Base-by-base conservation (phyloP, 53 echinoderm and acorn worm genomes). In the Crossaster papposus region DNA sequence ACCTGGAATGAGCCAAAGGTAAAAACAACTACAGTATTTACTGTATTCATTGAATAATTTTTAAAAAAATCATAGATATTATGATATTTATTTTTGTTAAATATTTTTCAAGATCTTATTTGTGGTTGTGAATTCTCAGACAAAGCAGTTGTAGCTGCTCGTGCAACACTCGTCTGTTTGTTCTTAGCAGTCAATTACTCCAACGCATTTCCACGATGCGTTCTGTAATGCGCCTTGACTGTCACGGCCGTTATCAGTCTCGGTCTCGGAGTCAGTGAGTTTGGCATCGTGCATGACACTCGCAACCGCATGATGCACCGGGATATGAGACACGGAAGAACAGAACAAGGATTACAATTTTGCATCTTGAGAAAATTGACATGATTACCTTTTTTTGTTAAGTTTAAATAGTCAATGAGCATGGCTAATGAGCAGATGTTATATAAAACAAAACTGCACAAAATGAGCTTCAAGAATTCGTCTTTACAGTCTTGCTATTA, bases 1-100 rank as follows among this genome's bases (percentile, higher is more conserved):
- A 15, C 87, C 87, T 15, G 87, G 87, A 77, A 87, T 87, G 87
- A 76, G 54, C 75, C 86, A 30, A 33, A 91, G 90, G 90, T 94
- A 54, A 82, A 87, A 68, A 1, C 68, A 23, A 64, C 62, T 20
- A 62, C 62, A 44, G 44, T 44, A 7, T 44, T 0, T 0, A 44
- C 9, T 38, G 38, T 38, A 38, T 38, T 38, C 7, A 7, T 44
- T 3, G 3, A 18, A 15, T 58, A 14, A 8, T 14, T 15, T 58
- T 24, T 26, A 68, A n/a, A 20, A 18, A n/a, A n/a, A n/a, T n/a
- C n/a, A n/a, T n/a, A n/a, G n/a, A n/a, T n/a, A n/a, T n/a, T n/a
- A n/a, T n/a, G n/a, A n/a, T n/a, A n/a, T n/a, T n/a, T n/a, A n/a
- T n/a, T n/a, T n/a, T n/a, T n/a, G n/a, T n/a, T 3, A 18, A 18